A percentile compares a stretch with the other conserved stretches of the same genome.
Evolutionary conservation across 2,797 vertebrate genomes (phyloP).

Genomic region (Cyclura pinguis): DNA sequence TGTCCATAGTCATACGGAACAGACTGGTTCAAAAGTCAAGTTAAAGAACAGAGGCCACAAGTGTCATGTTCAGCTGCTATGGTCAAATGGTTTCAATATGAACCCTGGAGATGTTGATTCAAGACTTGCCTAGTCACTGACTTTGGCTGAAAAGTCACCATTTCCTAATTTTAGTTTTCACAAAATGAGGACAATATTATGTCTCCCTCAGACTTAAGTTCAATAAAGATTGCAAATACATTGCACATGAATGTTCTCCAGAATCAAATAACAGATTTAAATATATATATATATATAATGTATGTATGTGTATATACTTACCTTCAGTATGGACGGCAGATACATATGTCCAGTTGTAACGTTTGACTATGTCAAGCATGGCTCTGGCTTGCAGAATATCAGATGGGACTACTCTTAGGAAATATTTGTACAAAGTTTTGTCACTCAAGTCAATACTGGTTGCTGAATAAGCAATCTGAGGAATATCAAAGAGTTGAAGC

Average conservation of each 20-base stretch:
- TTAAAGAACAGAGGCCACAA: constrained; percentile 3
- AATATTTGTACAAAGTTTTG: constrained; percentile 98
- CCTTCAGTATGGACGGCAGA: constrained; percentile 99
- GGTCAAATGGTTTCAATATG: neutral
- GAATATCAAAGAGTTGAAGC: constrained; percentile 98
- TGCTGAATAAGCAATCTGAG: constrained; percentile 98
- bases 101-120: neutral
- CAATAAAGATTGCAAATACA: neutral
- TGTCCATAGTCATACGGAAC: constrained; percentile 1
- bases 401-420: constrained; percentile 96
- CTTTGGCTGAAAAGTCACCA: neutral
- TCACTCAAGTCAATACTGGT: constrained; percentile 98
- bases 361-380: constrained; percentile 97
- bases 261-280: neutral
- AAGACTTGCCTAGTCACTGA: neutral
- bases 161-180: neutral
- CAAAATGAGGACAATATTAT: neutral
- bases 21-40: constrained; percentile 3
- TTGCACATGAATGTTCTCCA: neutral
- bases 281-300: neutral
- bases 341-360: constrained; percentile 99
- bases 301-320: constrained; percentile 79
- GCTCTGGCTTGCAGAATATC: constrained; percentile 96
- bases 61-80: neutral
- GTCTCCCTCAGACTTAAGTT: neutral